Percentiles rank a stretch among this genome's conserved stretches.
Conservation (phyloP, 2,888 invertebrate species). For the Lasioglossum morio region DNA sequence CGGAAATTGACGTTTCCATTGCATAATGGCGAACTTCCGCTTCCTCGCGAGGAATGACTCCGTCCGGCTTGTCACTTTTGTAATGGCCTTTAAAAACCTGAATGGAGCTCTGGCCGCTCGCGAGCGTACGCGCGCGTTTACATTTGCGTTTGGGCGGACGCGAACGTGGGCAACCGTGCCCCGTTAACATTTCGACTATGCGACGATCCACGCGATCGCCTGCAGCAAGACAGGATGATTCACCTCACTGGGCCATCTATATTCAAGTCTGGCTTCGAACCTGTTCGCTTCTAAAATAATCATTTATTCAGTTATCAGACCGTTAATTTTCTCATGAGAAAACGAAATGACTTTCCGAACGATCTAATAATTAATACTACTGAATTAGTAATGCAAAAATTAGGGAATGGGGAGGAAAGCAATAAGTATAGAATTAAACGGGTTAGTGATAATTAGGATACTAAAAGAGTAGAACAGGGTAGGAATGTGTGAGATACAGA, state of each 20-base stretch:
- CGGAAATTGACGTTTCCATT: constrained; percentile 82
- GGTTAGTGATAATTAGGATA: too few species aligned
- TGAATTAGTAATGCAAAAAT: too few species aligned
- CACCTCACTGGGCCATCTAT: background rate
- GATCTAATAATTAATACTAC: too few species aligned
- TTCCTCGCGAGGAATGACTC: constrained; percentile 79
- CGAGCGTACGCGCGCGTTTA: constrained; percentile 35
- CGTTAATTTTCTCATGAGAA: too few species aligned
- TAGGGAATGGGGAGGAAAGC: too few species aligned
- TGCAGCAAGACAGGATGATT: background rate
- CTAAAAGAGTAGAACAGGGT: too few species aligned
- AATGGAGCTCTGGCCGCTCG: constrained; percentile 67
- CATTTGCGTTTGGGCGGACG: constrained; percentile 51
- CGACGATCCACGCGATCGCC: background rate
- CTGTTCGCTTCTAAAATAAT: background rate
- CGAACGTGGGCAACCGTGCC: constrained; percentile 45
- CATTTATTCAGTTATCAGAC: background rate
- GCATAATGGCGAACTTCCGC: constrained; percentile 81
- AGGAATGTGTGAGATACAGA: too few species aligned
- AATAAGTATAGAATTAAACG: too few species aligned
- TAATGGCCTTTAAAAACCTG: constrained; percentile 76
- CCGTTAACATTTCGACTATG: constrained; percentile 22
- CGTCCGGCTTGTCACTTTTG: constrained; percentile 77
- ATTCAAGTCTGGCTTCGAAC: background rate
- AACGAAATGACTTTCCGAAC: too few species aligned